phyloP scores from a whole-genome alignment of 1,140 invertebrate genomes.

The Formica exsecta region DNA sequence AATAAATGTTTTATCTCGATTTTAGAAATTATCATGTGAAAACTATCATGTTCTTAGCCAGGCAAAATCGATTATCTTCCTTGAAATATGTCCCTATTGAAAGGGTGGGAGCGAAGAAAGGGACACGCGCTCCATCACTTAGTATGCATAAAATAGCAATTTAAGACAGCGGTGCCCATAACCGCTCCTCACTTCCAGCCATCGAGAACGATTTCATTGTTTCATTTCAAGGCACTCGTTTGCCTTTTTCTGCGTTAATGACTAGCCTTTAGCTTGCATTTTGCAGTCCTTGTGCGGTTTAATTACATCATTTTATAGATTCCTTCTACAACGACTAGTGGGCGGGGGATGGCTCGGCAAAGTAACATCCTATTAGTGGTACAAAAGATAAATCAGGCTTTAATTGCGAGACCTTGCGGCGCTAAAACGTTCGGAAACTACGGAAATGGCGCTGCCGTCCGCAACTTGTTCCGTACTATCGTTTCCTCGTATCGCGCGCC shows the following conservation, averaged over 20 bases:
- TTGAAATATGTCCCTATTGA: neutral
- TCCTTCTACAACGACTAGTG: conserved; percentile 32
- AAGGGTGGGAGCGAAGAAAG: neutral
- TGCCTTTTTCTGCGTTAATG: conserved; percentile 78
- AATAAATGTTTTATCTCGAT: neutral
- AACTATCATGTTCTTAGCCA: neutral
- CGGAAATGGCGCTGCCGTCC: conserved; percentile 24
- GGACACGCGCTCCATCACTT: neutral
- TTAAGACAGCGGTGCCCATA: conserved; percentile 24
- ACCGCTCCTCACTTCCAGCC: neutral
- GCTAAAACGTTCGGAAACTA: conserved; percentile 15
- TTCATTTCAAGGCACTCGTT: conserved; percentile 41
- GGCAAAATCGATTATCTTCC: conserved; percentile 8
- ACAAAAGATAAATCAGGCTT: conserved; percentile 83
- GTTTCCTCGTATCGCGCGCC: neutral
- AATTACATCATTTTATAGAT: conserved; percentile 84
- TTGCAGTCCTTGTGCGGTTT: conserved; percentile 59
- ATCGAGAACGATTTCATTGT: conserved; percentile 40
- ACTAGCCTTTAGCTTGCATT: conserved; percentile 76
- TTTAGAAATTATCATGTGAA: neutral
- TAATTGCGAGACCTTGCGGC: conserved; percentile 76
- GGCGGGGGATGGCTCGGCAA: conserved; percentile 10
- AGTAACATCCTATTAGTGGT: conserved; percentile 81
- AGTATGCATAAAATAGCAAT: conserved; percentile 32
- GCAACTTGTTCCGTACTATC: conserved; percentile 1